phyloP scores from a whole-genome alignment of 37 sponge, comb jelly and placozoan species.

The Crambe crambe region DNA sequence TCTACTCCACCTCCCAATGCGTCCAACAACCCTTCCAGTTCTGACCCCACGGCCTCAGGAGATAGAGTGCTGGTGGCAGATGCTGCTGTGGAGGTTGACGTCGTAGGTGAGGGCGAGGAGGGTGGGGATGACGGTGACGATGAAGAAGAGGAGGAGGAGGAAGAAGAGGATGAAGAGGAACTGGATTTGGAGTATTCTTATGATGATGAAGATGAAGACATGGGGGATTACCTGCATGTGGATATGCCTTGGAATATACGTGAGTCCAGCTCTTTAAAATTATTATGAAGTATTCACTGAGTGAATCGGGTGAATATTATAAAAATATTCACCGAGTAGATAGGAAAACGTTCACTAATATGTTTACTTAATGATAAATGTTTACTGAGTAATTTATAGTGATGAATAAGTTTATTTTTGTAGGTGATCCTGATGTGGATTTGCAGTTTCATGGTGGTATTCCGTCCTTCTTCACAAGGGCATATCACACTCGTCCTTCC shows the following conservation, averaged over 20 bases:
- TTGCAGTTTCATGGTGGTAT: neutral
- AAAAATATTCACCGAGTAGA: no score
- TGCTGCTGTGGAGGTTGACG: neutral
- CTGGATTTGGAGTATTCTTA: constrained; percentile 67
- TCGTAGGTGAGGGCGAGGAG: constrained; percentile 43
- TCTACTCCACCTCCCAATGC: neutral
- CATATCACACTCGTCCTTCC: constrained; percentile 45
- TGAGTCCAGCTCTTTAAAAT: no score
- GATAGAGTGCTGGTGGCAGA: neutral
- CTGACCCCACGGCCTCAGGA: neutral
- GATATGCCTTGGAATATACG: constrained; percentile 6
- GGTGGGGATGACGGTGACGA: constrained; percentile 56
- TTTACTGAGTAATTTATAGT: neutral
- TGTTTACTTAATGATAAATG: neutral
- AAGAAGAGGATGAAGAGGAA: constrained; percentile 55
- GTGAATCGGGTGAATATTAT: no score
- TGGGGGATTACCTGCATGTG: constrained; percentile 48
- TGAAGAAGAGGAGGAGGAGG: constrained; percentile 61
- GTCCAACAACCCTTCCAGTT: neutral
- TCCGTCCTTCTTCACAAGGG: constrained; percentile 36
- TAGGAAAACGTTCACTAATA: no score
- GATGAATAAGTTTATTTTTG: no score
- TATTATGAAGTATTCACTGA: no score
- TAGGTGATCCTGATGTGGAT: constrained; percentile 35
- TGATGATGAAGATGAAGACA: constrained; percentile 70